Conservation (phyloP, 2,113 vertebrate species). For the Mirza zaza region DNA sequence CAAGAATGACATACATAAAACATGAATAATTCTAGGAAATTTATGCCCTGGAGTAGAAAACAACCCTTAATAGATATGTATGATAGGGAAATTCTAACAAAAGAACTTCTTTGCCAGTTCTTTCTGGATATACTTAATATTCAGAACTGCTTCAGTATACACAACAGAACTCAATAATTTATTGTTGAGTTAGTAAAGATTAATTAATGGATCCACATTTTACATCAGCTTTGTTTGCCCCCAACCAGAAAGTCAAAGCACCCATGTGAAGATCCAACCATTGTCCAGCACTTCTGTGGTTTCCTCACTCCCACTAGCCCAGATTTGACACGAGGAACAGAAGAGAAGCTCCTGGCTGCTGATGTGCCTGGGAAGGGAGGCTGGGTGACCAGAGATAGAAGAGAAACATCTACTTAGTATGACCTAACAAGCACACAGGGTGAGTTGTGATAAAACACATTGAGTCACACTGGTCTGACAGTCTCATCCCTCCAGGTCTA, state of each 20-base stretch:
- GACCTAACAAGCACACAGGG: not conserved
- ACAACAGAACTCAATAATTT: not conserved
- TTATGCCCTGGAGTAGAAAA: not conserved
- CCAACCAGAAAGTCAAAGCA: not conserved
- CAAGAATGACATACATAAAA: not conserved
- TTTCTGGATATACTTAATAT: not conserved
- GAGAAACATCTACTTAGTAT: fast-evolving
- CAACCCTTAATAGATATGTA: not conserved
- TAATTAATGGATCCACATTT: not conserved
- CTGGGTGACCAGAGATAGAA: not conserved
- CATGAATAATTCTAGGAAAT: not conserved
- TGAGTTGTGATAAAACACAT: too few species aligned
- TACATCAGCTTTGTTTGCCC: not conserved
- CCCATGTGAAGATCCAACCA: too few species aligned
- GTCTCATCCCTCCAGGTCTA: not conserved
- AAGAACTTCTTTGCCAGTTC: not conserved
- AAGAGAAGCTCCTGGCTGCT: not conserved
- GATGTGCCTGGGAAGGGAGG: not conserved
- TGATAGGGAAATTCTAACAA: not conserved
- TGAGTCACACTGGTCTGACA: not conserved
- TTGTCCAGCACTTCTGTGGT: not conserved
- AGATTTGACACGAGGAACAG: not conserved
- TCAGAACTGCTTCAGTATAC: not conserved
- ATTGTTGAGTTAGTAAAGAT: not conserved
- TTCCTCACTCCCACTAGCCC: not conserved